Conservation (phyloP, 2,888 invertebrate species). For the Steinernema scapterisci region DNA sequence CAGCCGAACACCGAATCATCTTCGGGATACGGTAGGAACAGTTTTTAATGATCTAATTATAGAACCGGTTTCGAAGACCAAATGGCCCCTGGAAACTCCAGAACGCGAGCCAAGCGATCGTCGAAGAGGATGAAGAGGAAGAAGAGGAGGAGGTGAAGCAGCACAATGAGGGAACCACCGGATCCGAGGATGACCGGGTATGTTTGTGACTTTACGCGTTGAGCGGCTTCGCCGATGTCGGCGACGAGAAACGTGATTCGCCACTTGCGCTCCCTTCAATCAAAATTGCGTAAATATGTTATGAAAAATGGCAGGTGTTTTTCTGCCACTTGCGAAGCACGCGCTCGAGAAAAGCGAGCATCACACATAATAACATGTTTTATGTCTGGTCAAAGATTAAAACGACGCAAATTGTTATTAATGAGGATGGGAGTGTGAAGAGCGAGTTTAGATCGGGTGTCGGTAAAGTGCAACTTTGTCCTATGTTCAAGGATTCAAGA, state of each 20-base stretch:
- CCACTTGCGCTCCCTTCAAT: no score
- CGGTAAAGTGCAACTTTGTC: no score
- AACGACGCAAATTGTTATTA: not conserved
- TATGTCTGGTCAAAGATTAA: conserved; percentile 1
- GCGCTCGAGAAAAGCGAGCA: not conserved
- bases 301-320: conserved; percentile 16
- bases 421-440: no score
- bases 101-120: conserved; percentile 5
- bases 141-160: not conserved
- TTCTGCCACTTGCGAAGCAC: not conserved
- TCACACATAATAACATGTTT: conserved; percentile 1
- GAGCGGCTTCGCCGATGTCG: not conserved
- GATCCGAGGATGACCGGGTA: not conserved
- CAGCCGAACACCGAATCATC: no score
- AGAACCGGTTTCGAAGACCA: conserved; percentile 17
- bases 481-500: no score
- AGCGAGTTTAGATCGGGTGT: no score
- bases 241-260: not conserved
- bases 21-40: no score
- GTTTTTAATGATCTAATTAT: not conserved
- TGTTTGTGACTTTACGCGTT: conserved; percentile 4
- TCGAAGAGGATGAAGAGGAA: not conserved
- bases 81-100: not conserved
- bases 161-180: no score
- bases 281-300: conserved; percentile 17